Evolutionary conservation across 2,797 vertebrate genomes (phyloP), one percentile per base, ranked within the genome.

Genomic region (Gorsachius magnificus): DNA sequence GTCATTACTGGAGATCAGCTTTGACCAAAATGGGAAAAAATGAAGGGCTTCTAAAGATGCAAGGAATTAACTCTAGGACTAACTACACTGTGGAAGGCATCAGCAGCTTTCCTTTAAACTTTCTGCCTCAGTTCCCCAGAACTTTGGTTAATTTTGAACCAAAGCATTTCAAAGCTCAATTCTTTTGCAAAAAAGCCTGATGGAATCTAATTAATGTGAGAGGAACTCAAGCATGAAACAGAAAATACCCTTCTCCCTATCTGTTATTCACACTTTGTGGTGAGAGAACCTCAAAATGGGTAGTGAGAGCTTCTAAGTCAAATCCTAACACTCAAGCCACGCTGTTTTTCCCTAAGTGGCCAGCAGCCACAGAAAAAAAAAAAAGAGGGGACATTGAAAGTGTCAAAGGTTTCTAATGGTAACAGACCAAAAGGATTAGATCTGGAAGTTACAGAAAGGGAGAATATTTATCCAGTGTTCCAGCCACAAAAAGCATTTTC

Each of bases 61-160:
- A 65, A 83, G 60, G 46, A 72, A 93, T 90, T 85, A 92, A 95
- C 92, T 76, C 48, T 21, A 66, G 0, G 0, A 64, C 57, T 79
- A 90, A 80, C 35, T 33, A n/a, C 48, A 28, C 43, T 20, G 24
- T n/a, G 81, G 80, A 90, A 83, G 16, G 76, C 91, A 81, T 57
- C 72, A 63, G 56, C 87, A 74, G 26, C 66, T 87, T 87, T 88
- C 60, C 51, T 89, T 90, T 92, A 74, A 83, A 93, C 65, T 88
- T 61, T 53, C 61, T 70, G 85, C 79, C 71, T 91, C 58, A 29
- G 45, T 35, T 89, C 58, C 68, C 29, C 26, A 66, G 33, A 91
- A 35, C 41, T 57, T 68, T 0, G 0, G 56, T 54, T 85, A 31
- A 84, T 82, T 95, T 87, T 76, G 36, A 83, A 63, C 48, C 70